These are phyloP conservation scores for Achatina immaculata DNA, from an alignment of 1,140 invertebrate species.

Conservation along the genomic window DNA sequence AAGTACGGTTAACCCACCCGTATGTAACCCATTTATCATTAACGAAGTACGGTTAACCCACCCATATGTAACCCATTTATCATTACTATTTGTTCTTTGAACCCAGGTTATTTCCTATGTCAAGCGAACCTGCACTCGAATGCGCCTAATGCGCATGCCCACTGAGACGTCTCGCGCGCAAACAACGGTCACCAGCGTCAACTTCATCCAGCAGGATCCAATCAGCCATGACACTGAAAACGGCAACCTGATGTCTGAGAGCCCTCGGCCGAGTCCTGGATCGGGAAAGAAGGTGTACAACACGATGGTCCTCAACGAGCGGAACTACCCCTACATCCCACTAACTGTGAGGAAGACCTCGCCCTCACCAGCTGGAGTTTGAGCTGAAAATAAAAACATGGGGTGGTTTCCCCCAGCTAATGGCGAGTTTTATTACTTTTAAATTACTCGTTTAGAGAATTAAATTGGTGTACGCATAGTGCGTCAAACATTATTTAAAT, in stretches of 20 bases:
- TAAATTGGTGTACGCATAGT: too few relatives aligned
- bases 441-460: too few relatives aligned
- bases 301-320: slow-evolving; percentile 26
- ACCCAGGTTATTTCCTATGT: slow-evolving; percentile 29
- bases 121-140: slow-evolving; percentile 32
- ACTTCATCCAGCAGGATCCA: slow-evolving; percentile 29
- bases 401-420: too few relatives aligned
- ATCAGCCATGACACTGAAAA: slow-evolving; percentile 38
- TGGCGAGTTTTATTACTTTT: too few relatives aligned
- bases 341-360: slow-evolving; percentile 14
- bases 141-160: slow-evolving; percentile 9
- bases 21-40: too few relatives aligned
- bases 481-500: too few relatives aligned
- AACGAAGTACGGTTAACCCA: too few relatives aligned
- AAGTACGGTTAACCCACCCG: too few relatives aligned
- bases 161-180: slow-evolving; percentile 27
- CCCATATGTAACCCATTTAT: background rate
- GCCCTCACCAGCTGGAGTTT: slow-evolving; percentile 15
- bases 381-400: too few relatives aligned
- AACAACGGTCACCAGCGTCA: slow-evolving; percentile 33
- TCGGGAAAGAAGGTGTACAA: slow-evolving; percentile 31
- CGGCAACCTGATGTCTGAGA: slow-evolving; percentile 25
- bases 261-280: slow-evolving; percentile 22
- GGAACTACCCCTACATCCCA: slow-evolving; percentile 30
- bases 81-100: too few relatives aligned